Conservation (phyloP, 35 echinoderm and acorn worm species). For the Anneissia japonica region DNA sequence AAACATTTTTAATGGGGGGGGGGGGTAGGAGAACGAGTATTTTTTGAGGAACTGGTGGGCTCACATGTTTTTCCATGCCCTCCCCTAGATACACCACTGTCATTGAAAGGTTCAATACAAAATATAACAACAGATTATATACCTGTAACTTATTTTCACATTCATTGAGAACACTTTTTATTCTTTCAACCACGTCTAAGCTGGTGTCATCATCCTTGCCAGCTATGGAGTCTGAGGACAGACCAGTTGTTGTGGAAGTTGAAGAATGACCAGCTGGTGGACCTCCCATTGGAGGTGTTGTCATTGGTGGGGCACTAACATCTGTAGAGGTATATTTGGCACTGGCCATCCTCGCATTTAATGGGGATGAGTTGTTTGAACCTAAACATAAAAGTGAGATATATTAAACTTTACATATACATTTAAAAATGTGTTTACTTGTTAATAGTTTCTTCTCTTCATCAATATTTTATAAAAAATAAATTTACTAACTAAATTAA, state of each 20-base stretch:
- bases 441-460: too few species aligned
- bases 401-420: background rate
- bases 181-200: background rate
- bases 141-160: background rate
- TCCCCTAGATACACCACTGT: too few species aligned
- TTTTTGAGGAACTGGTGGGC: too few species aligned
- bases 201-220: background rate
- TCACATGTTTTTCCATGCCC: too few species aligned
- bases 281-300: background rate
- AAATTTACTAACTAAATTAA: too few species aligned
- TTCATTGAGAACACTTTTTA: background rate
- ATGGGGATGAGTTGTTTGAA: background rate
- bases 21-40: too few species aligned
- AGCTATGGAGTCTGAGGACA: background rate
- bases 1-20: too few species aligned
- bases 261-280: background rate
- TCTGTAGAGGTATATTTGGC: background rate
- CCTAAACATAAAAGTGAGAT: background rate
- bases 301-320: background rate
- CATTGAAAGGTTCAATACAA: too few species aligned
- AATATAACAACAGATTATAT: too few species aligned
- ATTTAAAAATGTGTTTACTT: too few species aligned
- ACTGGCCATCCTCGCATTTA: background rate
- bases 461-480: too few species aligned
- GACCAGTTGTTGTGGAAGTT: background rate